These are phyloP conservation scores for Philaethria dido DNA, from an alignment of 2,888 invertebrate genomes.

Conservation along the genomic window DNA sequence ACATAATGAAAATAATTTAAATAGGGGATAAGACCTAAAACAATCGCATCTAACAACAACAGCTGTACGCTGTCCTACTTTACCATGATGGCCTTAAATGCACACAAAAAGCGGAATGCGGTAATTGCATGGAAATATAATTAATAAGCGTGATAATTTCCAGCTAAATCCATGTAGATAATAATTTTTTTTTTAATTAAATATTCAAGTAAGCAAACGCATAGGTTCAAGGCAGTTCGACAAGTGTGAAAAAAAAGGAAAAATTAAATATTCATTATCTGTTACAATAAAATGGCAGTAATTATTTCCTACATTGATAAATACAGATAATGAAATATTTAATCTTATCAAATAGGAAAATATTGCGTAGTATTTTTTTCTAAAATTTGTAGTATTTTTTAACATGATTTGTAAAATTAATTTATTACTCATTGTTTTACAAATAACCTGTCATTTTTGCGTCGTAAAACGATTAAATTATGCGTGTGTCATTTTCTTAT, in stretches of 20 bases:
- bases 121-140: not conserved
- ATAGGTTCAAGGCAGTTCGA: not conserved
- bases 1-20: not conserved
- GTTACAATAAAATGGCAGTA: constrained; percentile 2
- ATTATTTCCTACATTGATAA: not conserved
- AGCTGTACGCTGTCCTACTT: not conserved
- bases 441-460: no score
- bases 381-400: no score
- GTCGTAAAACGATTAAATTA: no score
- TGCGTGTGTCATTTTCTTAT: no score
- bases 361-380: not conserved
- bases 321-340: not conserved
- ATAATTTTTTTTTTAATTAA: not conserved
- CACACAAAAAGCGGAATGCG: not conserved
- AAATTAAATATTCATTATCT: constrained; percentile 3
- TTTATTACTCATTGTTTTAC: no score
- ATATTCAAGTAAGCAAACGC: not conserved
- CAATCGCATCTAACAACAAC: no score
- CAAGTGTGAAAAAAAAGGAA: not conserved
- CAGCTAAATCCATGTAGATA: not conserved
- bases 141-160: not conserved
- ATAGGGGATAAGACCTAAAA: no score
- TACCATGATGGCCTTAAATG: not conserved
- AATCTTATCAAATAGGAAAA: not conserved
- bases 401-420: no score